phyloP scores from a whole-genome alignment of 2,888 invertebrate species.

The Phortica okadai region DNA sequence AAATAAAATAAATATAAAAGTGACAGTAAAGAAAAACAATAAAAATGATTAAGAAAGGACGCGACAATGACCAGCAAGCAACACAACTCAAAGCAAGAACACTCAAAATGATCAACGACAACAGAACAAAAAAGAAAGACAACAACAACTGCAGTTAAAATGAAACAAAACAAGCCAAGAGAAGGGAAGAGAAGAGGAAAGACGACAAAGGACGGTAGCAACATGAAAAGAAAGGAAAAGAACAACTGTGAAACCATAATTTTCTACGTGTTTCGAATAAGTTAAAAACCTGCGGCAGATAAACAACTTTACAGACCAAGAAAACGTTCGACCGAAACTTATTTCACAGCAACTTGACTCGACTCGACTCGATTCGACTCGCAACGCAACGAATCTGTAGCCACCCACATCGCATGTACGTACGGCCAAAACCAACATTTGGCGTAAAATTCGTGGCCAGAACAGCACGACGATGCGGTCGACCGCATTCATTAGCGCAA shows the following conservation, averaged over 20 bases:
- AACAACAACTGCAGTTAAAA: constrained; percentile 16
- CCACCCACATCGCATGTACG: background rate
- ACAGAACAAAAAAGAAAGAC: constrained; percentile 7
- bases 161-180: background rate
- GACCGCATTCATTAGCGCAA: constrained; percentile 72
- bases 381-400: background rate
- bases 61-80: background rate
- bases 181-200: background rate
- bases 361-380: background rate
- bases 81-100: background rate
- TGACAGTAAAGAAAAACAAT: constrained; percentile 23
- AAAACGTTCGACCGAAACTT: constrained; percentile 47
- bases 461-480: constrained; percentile 63
- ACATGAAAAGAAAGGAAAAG: constrained; percentile 29
- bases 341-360: constrained; percentile 6
- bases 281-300: constrained; percentile 47
- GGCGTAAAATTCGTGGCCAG: constrained; percentile 17
- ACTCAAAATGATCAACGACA: constrained; percentile 17
- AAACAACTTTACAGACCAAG: constrained; percentile 46
- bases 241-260: constrained; percentile 59
- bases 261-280: constrained; percentile 71
- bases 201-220: background rate
- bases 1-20: background rate
- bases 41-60: constrained; percentile 16
- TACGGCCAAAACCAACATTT: constrained; percentile 16